Percentiles rank a stretch among this genome's conserved stretches.
phyloP scores from a whole-genome alignment of 2,888 invertebrate genomes.

The Drosophila austrosaltans region DNA sequence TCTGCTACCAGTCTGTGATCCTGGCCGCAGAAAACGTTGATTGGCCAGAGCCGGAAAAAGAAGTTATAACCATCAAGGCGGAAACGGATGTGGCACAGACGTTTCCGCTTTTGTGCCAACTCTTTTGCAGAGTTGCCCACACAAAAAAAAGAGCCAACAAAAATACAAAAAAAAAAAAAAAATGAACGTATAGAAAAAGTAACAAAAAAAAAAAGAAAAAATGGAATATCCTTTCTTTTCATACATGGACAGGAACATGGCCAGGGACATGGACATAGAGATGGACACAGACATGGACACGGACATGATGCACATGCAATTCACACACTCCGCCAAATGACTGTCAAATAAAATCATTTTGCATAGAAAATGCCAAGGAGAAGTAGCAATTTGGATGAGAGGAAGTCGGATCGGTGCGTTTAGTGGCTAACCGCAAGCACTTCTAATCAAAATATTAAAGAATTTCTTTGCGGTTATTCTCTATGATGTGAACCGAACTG shows the following conservation, averaged over 20 bases:
- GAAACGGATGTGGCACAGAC: slow-evolving; percentile 76
- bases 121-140: slow-evolving; percentile 31
- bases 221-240: slow-evolving; percentile 18
- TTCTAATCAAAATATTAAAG: slow-evolving; percentile 69
- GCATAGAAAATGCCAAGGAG: slow-evolving; percentile 61
- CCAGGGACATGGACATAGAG: not conserved
- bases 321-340: slow-evolving; percentile 50
- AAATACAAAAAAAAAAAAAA: slow-evolving; percentile 12
- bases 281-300: slow-evolving; percentile 4
- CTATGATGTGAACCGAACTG: slow-evolving; percentile 4
- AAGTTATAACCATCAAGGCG: slow-evolving; percentile 73
- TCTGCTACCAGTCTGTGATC: slow-evolving; percentile 27
- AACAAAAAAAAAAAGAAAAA: slow-evolving; percentile 19
- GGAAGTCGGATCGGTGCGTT: slow-evolving; percentile 34
- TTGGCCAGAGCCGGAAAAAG: slow-evolving; percentile 70
- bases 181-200: not conserved
- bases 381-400: too few species aligned
- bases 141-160: slow-evolving; percentile 13
- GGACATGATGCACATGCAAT: slow-evolving; percentile 40
- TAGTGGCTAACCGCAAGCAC: slow-evolving; percentile 65
- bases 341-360: slow-evolving; percentile 68
- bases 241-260: not conserved
- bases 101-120: slow-evolving; percentile 56
- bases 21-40: slow-evolving; percentile 64
- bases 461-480: slow-evolving; percentile 46